Conservation (phyloP, 1,140 invertebrate species). For the Helicoverpa armigera region DNA sequence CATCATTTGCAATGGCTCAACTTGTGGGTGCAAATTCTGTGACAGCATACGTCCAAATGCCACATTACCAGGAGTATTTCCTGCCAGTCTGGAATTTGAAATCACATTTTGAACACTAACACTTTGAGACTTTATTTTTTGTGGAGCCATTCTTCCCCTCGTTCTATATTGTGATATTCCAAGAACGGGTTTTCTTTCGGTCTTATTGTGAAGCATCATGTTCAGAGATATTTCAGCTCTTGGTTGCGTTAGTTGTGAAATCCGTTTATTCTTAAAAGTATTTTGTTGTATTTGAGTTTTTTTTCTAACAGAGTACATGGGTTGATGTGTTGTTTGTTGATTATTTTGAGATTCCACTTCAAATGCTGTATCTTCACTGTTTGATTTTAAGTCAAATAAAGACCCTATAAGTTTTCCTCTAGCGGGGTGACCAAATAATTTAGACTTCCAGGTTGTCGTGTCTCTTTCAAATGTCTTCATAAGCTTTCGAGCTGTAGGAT, state of each 20-base stretch:
- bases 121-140: background rate
- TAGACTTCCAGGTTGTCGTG: background rate
- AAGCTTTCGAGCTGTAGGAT: background rate
- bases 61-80: no score
- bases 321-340: background rate
- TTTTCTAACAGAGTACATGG: no score
- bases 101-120: background rate
- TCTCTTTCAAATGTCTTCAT: constrained; percentile 1
- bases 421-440: background rate
- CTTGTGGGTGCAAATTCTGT: no score
- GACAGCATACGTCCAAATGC: no score
- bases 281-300: no score
- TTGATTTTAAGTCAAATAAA: background rate
- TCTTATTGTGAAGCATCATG: background rate
- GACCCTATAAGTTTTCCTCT: background rate
- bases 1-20: no score
- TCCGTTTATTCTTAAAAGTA: no score
- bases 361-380: background rate
- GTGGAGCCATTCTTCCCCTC: background rate
- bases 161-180: background rate
- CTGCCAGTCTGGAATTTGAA: background rate
- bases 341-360: background rate
- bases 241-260: no score
- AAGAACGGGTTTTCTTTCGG: background rate
- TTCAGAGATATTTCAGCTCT: background rate